Percentiles rank a stretch among this genome's conserved stretches.
These are phyloP conservation scores for Sarcophaga variegata DNA, from an alignment of 2,888 invertebrate genomes.

Conservation along the genomic window DNA sequence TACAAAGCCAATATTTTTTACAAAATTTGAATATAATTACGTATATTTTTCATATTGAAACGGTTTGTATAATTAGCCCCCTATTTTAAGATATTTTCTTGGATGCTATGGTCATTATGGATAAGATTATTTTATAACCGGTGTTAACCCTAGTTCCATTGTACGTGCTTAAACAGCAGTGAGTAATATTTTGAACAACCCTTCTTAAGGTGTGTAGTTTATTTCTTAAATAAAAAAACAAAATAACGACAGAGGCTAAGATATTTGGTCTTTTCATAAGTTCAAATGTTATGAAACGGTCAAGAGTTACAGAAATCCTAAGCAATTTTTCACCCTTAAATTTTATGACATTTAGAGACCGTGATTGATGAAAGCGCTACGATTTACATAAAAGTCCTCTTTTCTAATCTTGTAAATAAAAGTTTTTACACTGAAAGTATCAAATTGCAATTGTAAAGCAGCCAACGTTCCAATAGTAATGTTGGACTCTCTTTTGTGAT, in stretches of 20 bases:
- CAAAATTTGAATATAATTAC: no score
- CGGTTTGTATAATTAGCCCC: no score
- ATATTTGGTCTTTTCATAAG: constrained; percentile 24
- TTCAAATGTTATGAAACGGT: constrained; percentile 36
- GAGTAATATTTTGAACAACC: no score
- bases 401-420: background rate
- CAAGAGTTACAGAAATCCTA: constrained; percentile 25
- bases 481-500: background rate
- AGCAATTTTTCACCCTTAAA: constrained; percentile 22
- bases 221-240: no score
- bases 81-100: no score
- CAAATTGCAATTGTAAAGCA: constrained; percentile 6
- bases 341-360: background rate
- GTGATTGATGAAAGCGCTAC: constrained; percentile 37
- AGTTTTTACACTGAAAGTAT: background rate
- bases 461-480: background rate
- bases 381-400: constrained; percentile 5
- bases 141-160: no score
- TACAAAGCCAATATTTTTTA: no score
- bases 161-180: no score
- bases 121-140: no score
- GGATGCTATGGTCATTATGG: no score
- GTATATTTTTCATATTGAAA: no score
- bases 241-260: constrained; percentile 50
- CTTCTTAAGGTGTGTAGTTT: no score